Percentiles rank a stretch among this genome's conserved stretches.
Evolutionary conservation across 2,797 vertebrate species (phyloP).

Genomic region (Pseudocheirus occidentalis): DNA sequence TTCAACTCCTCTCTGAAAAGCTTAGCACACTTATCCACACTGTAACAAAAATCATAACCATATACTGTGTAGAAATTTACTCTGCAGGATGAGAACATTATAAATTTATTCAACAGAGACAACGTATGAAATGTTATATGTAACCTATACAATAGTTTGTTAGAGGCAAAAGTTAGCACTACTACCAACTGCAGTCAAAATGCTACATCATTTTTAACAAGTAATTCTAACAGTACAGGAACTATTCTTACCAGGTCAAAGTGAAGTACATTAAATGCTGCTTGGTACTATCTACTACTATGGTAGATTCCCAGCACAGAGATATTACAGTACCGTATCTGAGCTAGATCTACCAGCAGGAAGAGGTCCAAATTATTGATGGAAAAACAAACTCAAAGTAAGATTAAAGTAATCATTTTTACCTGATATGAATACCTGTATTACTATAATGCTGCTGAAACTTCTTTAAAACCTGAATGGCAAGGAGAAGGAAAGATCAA

Average conservation of each 20-base stretch:
- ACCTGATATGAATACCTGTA: background rate
- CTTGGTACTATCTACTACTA: background rate
- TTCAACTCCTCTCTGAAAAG: background rate
- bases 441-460: background rate
- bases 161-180: background rate
- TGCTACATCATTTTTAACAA: background rate
- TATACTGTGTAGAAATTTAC: conserved; percentile 6
- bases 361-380: conserved; percentile 1
- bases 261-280: background rate
- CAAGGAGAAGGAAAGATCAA: background rate
- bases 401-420: background rate
- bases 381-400: background rate
- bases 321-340: background rate
- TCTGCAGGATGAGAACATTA: background rate
- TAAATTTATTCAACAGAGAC: background rate
- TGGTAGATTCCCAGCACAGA: background rate
- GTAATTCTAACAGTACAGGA: background rate
- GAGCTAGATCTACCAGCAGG: background rate
- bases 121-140: background rate
- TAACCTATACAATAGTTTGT: background rate
- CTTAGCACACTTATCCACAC: background rate
- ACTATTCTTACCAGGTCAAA: background rate
- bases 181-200: background rate
- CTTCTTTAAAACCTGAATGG: background rate
- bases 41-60: conserved; percentile 1